Evolutionary conservation across 1,140 invertebrate genomes (phyloP).

Genomic region (Archivesica marissinica): DNA sequence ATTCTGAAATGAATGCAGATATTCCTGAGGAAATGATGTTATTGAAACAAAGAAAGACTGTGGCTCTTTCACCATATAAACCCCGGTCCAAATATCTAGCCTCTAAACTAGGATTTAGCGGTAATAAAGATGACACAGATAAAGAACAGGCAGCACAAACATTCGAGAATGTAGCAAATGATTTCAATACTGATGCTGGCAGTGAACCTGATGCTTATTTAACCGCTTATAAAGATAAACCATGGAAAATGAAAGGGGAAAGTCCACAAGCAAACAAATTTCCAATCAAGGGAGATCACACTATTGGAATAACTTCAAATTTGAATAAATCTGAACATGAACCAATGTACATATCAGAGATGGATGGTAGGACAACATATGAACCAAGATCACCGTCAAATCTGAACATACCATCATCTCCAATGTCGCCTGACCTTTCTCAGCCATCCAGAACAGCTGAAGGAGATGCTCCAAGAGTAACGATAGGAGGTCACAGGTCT

Average conservation of each 20-base stretch:
- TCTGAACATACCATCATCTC: conserved; percentile 25
- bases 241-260: conserved; percentile 27
- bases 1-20: background rate
- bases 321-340: background rate
- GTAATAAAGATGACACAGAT: background rate
- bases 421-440: conserved; percentile 48
- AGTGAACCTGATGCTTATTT: no score
- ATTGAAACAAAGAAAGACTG: conserved; percentile 28
- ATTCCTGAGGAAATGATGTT: conserved; percentile 20
- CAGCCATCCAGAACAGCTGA: conserved; percentile 23
- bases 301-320: background rate
- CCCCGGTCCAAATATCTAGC: conserved; percentile 54
- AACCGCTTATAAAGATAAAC: background rate
- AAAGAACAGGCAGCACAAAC: background rate
- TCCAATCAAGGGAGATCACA: conserved; percentile 53
- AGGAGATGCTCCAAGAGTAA: background rate
- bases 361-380: conserved; percentile 2
- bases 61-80: conserved; percentile 48
- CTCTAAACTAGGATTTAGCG: conserved; percentile 5
- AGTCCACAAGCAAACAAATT: background rate
- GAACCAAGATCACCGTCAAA: conserved; percentile 51
- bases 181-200: background rate
- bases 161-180: conserved; percentile 17
- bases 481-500: conserved; percentile 37
- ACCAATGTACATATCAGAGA: conserved; percentile 5